Percentiles rank a stretch among this genome's conserved stretches.
phyloP scores from a whole-genome alignment of 2,797 vertebrate species.

The Anguilla anguilla region DNA sequence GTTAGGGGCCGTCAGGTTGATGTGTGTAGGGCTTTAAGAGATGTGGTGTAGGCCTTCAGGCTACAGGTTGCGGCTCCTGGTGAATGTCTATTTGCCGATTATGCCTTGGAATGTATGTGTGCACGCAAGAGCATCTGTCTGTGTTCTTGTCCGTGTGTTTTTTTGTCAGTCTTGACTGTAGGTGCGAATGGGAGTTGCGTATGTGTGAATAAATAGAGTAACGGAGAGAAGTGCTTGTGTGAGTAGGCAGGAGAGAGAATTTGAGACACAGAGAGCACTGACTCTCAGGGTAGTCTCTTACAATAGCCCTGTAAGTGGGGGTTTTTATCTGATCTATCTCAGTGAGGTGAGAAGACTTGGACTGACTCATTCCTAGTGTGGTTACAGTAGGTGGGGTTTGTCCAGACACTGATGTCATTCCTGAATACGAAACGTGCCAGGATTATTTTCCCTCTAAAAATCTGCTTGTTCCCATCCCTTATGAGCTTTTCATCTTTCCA shows the following conservation, averaged over 20 bases:
- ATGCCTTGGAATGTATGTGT: neutral
- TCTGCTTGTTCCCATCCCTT: neutral
- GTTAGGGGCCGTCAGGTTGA: neutral
- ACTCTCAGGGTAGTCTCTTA: neutral
- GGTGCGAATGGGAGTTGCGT: neutral
- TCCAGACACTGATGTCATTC: slow-evolving; percentile 18
- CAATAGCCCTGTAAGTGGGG: neutral
- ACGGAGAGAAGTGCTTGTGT: slow-evolving; percentile 12
- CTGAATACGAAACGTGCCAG: neutral
- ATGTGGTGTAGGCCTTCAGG: neutral
- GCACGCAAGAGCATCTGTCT: neutral
- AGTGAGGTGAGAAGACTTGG: slow-evolving; percentile 8
- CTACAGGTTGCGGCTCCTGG: neutral
- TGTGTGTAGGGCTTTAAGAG: neutral
- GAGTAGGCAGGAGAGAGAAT: neutral
- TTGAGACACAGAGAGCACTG: neutral
- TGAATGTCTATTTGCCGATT: neutral
- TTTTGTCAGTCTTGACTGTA: neutral
- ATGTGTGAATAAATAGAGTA: neutral
- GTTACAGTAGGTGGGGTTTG: slow-evolving; percentile 11
- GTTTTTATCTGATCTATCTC: neutral
- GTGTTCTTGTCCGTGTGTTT: neutral
- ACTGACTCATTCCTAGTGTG: neutral
- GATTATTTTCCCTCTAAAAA: neutral
- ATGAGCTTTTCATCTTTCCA: neutral